These are phyloP conservation scores for Hafferia zeledoni DNA, from an alignment of 2,797 vertebrate genomes.

Conservation along the genomic window DNA sequence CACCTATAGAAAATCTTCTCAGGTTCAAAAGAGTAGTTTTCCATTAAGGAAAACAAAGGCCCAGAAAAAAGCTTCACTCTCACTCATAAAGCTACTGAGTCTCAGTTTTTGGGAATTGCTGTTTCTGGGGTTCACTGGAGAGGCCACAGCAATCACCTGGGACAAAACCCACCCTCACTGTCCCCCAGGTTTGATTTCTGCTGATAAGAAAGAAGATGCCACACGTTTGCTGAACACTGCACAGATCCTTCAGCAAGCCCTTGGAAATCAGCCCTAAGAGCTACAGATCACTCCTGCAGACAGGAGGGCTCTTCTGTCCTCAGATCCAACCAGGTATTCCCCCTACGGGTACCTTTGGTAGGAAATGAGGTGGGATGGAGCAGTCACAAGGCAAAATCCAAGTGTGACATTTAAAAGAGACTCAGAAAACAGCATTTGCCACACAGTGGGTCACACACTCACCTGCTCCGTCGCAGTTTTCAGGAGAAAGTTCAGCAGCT, in stretches of 20 bases:
- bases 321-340: background rate
- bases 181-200: background rate
- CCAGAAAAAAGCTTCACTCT: background rate
- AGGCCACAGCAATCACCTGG: background rate
- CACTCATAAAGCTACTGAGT: background rate
- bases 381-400: background rate
- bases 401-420: background rate
- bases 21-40: background rate
- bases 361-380: background rate
- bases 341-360: background rate
- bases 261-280: background rate
- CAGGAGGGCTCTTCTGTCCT: background rate
- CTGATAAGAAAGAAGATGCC: background rate
- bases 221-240: background rate
- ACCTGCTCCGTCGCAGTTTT: conserved; percentile 81
- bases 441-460: background rate
- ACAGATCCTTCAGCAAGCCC: background rate
- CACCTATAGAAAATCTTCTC: background rate
- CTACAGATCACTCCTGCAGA: background rate
- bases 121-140: background rate
- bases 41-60: background rate
- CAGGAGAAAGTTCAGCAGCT: conserved; percentile 82
- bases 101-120: background rate
- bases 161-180: background rate
- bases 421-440: background rate